Base-by-base conservation (phyloP, 2,113 vertebrate genomes). In the Phylloscopus whistleri region DNA sequence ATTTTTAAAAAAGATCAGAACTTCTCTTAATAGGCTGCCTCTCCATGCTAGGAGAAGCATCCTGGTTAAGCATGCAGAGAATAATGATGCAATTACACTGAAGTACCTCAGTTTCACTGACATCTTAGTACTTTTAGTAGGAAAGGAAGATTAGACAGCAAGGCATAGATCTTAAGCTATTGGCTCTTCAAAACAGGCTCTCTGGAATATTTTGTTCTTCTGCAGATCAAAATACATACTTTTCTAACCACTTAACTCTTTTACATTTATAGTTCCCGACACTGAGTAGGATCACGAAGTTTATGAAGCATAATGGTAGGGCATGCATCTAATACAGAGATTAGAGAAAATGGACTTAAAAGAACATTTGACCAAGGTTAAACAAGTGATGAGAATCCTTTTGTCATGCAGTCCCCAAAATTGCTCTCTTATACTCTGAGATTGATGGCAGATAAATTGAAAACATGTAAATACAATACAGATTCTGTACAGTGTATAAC, bases 11-110 rank as follows among this genome's bases (percentile, higher is more conserved):
- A 63, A 70, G 13, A 74, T 70, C 59, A 93, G 87, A 87, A 78
- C 31, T 77, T 83, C 35, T 95, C 77, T 87, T 77, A 96, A 83
- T 85, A 96, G 63, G 43, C 48, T 95, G 28, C 64, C 68, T 95
- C 39, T 93, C 84, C 51, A 64, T 2, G 43, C 44, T 62, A 78
- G 56, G 11, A 67, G 63, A 80, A 86, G 27, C 28, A 93, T 91
- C 48, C 39, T 22, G 55, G 63, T 75, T 56, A 94, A 73, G 87
- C 24, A 85, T 9, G 33, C 39, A 75, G 20, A 31, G 81, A 51
- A 93, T 13, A 63, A 44, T 81, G n/a, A 53, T 85, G 24, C 76
- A 93, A 69, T 84, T 76, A 84, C 67, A 64, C 52, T 2, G 0
- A 96, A 93, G 73, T 59, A 82, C 52, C 24, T 82, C 55, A 68